Conservation (phyloP, 2,797 vertebrate genomes). For the Leuciscus waleckii region DNA sequence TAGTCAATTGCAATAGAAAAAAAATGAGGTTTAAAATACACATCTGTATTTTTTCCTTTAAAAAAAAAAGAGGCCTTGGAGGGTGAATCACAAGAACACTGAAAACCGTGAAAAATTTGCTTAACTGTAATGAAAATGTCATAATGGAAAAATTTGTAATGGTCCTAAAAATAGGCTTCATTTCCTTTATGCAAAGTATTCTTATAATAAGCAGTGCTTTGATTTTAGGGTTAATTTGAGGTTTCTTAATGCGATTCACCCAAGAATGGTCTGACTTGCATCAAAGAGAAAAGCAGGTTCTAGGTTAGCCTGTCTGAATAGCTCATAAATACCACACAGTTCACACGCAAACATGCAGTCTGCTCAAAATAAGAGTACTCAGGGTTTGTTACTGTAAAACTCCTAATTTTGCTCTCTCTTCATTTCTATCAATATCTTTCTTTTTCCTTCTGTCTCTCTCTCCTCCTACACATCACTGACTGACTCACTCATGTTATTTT, state of each 20-base stretch:
- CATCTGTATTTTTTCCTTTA: neutral
- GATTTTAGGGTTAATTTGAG: conserved; percentile 21
- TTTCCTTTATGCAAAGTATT: conserved; percentile 10
- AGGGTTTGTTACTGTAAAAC: conserved; percentile 1
- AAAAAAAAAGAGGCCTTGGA: neutral
- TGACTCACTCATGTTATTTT: conserved; percentile 65
- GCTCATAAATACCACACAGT: neutral
- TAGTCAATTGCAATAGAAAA: neutral
- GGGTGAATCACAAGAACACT: conserved; percentile 11
- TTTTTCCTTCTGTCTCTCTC: conserved; percentile 43
- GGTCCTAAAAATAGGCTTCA: conserved; percentile 8
- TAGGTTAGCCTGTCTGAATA: conserved; percentile 10
- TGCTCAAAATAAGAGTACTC: conserved; percentile 15
- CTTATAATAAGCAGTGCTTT: neutral
- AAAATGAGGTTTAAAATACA: neutral
- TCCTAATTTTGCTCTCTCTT: conserved; percentile 40
- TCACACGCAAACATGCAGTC: conserved; percentile 19
- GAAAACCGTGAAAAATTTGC: conserved; percentile 1
- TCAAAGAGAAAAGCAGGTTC: neutral
- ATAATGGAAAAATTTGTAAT: neutral
- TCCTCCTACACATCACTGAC: conserved; percentile 56
- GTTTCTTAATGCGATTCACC: neutral
- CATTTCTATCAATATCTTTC: conserved; percentile 41
- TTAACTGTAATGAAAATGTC: conserved; percentile 13
- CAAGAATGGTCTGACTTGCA: neutral